Conservation (phyloP, 2,888 invertebrate genomes). For the Hypolimnas misippus region DNA sequence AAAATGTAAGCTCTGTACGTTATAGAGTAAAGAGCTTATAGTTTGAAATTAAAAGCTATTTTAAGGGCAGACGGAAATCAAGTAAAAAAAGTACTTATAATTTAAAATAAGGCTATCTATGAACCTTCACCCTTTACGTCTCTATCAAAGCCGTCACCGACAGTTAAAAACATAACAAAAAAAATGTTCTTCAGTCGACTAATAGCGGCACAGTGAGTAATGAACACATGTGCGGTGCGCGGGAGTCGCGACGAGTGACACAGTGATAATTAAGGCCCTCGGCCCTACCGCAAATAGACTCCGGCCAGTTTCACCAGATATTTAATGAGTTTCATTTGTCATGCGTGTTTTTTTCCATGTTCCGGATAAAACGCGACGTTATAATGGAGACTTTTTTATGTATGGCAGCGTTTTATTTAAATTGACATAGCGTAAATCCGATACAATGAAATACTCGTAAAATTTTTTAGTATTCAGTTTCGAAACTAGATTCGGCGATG, state of each 20-base stretch:
- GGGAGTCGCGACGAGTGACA: conserved; percentile 46
- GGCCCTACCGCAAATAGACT: conserved; percentile 36
- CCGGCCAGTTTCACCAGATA: conserved; percentile 15
- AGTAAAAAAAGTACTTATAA: too few species aligned
- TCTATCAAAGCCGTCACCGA: too few species aligned
- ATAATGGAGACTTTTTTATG: too few species aligned
- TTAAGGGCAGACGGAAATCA: too few species aligned
- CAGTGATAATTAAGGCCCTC: conserved; percentile 43
- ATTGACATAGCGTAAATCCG: not conserved
- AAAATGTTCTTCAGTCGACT: conserved; percentile 22
- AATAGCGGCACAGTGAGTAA: conserved; percentile 4
- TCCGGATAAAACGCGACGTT: conserved; percentile 4
- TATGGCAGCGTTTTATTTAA: not conserved
- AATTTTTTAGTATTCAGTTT: too few species aligned
- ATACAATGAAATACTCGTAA: too few species aligned
- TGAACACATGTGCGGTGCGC: conserved; percentile 43
- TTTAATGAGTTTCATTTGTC: conserved; percentile 27
- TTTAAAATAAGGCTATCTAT: too few species aligned
- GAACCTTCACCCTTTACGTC: too few species aligned
- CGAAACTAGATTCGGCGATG: too few species aligned
- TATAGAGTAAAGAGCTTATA: too few species aligned
- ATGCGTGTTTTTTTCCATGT: conserved; percentile 17
- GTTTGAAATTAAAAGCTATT: too few species aligned
- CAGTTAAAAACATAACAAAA: conserved; percentile 20
- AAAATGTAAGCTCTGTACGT: too few species aligned